A percentile compares a stretch with the other conserved stretches of the same genome.
Conservation (phyloP, 2,888 invertebrate species). For the Arrhopalites spinosus region DNA sequence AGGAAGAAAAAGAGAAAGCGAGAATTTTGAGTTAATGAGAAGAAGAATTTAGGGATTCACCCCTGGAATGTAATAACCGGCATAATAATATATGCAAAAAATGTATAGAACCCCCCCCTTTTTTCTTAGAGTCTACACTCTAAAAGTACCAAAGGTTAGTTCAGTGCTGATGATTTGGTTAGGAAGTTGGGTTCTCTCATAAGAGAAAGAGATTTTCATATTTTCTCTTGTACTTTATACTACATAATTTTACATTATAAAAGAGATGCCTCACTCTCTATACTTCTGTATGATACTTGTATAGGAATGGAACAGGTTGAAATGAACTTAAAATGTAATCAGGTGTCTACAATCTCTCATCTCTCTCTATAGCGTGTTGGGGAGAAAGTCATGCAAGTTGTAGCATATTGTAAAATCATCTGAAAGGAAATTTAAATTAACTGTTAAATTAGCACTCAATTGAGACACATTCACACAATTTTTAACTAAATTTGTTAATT, state of each 20-base stretch:
- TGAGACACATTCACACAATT: too few relatives aligned
- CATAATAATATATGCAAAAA: background rate
- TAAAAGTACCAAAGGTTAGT: background rate
- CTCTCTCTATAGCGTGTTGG: too few relatives aligned
- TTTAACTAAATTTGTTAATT: too few relatives aligned
- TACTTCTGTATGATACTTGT: background rate
- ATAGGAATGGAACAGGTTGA: background rate
- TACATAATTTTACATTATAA: background rate
- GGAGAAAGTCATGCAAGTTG: too few relatives aligned
- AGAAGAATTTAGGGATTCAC: background rate
- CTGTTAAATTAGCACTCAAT: too few relatives aligned
- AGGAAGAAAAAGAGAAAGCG: conserved; percentile 10
- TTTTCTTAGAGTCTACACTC: too few relatives aligned
- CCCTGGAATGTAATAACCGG: background rate
- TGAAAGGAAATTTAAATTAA: too few relatives aligned
- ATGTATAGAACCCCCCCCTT: too few relatives aligned
- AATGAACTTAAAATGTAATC: conserved; percentile 17
- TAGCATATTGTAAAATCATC: too few relatives aligned
- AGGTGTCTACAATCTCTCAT: too few relatives aligned
- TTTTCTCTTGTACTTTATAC: too few relatives aligned
- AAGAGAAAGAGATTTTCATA: background rate
- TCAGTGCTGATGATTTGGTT: background rate
- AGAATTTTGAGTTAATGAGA: conserved; percentile 27
- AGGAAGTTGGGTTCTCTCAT: background rate
- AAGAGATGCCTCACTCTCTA: background rate